A percentile compares a stretch with the other conserved stretches of the same genome.
Conservation (phyloP, 2,888 invertebrate species). For the Herminia tarsipennalis region DNA sequence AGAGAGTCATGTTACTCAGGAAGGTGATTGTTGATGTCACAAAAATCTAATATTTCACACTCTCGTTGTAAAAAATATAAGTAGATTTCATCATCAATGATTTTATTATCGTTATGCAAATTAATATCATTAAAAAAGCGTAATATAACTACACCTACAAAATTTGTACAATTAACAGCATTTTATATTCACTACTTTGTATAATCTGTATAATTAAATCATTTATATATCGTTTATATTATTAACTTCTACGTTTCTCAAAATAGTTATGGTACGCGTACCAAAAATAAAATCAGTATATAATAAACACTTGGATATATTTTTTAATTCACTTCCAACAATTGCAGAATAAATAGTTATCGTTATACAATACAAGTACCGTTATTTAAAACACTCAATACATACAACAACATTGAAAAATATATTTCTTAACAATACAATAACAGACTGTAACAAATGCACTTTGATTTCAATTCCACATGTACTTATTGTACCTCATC, state of each 20-base stretch:
- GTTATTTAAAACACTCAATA: conserved; percentile 37
- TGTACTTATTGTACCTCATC: conserved; percentile 45
- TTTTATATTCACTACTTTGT: conserved; percentile 39
- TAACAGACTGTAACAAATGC: conserved; percentile 73
- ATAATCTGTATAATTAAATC: conserved; percentile 41
- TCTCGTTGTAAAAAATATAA: conserved; percentile 42
- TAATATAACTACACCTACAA: conserved; percentile 41
- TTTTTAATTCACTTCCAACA: conserved; percentile 45
- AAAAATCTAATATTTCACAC: conserved; percentile 40
- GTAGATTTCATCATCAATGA: conserved; percentile 13
- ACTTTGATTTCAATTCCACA: conserved; percentile 68
- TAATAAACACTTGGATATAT: conserved; percentile 42
- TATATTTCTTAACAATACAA: conserved; percentile 56
- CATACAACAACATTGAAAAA: conserved; percentile 62
- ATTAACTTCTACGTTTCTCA: conserved; percentile 24
- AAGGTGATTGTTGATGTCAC: conserved; percentile 64
- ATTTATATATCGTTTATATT: conserved; percentile 22
- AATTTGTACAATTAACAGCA: conserved; percentile 45
- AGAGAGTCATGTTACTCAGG: conserved; percentile 10
- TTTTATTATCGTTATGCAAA: conserved; percentile 17
- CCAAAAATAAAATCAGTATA: conserved; percentile 48
- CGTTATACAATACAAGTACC: conserved; percentile 44
- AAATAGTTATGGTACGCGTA: conserved; percentile 39
- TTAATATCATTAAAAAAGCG: conserved; percentile 49
- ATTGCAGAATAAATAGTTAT: conserved; percentile 61